Evolutionary conservation across 2,113 vertebrate genomes (phyloP).

Genomic region (Scatophagus argus): DNA sequence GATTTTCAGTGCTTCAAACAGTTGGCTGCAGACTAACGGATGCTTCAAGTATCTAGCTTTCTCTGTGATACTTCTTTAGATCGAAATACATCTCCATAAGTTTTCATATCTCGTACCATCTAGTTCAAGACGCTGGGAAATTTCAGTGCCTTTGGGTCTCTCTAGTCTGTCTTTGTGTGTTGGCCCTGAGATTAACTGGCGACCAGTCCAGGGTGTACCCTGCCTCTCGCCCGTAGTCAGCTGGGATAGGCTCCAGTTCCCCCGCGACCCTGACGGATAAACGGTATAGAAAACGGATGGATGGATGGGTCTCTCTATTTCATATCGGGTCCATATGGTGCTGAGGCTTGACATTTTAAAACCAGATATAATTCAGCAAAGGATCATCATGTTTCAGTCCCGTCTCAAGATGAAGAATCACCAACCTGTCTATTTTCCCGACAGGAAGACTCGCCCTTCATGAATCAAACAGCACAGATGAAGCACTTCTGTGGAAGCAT

Average conservation of each 20-base stretch:
- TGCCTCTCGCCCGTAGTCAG: too few relatives aligned
- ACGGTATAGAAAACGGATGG: too few relatives aligned
- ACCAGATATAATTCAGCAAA: conserved; percentile 1
- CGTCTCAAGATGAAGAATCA: conserved; percentile 50
- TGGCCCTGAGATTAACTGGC: too few relatives aligned
- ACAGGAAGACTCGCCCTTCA: conserved; percentile 47
- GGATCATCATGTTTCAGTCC: neutral
- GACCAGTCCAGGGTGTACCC: too few relatives aligned
- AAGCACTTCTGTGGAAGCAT: conserved; percentile 45
- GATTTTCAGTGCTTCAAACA: conserved; percentile 36
- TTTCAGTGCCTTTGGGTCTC: neutral
- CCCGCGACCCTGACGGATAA: too few relatives aligned
- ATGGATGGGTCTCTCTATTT: neutral
- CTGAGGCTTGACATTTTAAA: neutral
- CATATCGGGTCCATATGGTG: neutral
- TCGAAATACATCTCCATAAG: conserved; percentile 25
- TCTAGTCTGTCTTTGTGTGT: too few relatives aligned
- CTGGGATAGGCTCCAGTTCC: too few relatives aligned
- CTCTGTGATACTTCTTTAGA: conserved; percentile 21
- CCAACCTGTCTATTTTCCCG: conserved; percentile 7
- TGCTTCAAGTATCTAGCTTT: conserved; percentile 25
- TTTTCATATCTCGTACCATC: conserved; percentile 8
- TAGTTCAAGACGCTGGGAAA: neutral
- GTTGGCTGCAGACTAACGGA: conserved; percentile 34
- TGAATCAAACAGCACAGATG: conserved; percentile 66